phyloP scores from a whole-genome alignment of 2,797 vertebrate species.

The Rhinella marina region DNA sequence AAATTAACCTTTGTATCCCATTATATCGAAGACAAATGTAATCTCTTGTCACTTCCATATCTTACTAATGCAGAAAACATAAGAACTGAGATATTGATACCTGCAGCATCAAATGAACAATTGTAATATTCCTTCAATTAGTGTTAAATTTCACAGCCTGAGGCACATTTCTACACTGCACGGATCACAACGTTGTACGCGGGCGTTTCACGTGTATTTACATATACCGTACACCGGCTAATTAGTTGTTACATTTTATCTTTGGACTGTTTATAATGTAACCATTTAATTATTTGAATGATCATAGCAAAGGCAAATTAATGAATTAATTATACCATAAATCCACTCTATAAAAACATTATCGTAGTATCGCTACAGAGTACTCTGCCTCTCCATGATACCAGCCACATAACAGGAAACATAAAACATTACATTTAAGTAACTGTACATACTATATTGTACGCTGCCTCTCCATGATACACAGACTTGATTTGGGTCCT shows the following conservation, averaged over 20 bases:
- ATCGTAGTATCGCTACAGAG: background rate
- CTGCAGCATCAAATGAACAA: slow-evolving; percentile 7
- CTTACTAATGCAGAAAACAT: slow-evolving; percentile 21
- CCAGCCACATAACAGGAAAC: too few relatives aligned
- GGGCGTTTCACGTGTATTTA: background rate
- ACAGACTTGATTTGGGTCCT: too few relatives aligned
- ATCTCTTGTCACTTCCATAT: slow-evolving; percentile 48
- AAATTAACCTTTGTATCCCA: slow-evolving; percentile 62
- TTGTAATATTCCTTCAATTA: background rate
- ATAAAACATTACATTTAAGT: too few relatives aligned
- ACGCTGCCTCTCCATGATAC: too few relatives aligned
- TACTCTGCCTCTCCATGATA: background rate
- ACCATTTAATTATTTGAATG: background rate
- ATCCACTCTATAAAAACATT: too few relatives aligned
- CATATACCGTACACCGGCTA: background rate
- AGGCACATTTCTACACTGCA: background rate
- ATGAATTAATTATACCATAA: too few relatives aligned
- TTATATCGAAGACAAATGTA: slow-evolving; percentile 61
- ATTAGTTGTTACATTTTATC: background rate
- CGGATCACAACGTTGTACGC: background rate
- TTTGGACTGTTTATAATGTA: too few relatives aligned
- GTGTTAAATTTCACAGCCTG: background rate
- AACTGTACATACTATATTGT: too few relatives aligned
- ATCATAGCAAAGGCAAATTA: background rate
- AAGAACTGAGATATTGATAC: slow-evolving; percentile 30